Evolutionary conservation across 2,888 invertebrate species (phyloP), one percentile per base, ranked within the genome.

Genomic region (Drosophila demipolita): DNA sequence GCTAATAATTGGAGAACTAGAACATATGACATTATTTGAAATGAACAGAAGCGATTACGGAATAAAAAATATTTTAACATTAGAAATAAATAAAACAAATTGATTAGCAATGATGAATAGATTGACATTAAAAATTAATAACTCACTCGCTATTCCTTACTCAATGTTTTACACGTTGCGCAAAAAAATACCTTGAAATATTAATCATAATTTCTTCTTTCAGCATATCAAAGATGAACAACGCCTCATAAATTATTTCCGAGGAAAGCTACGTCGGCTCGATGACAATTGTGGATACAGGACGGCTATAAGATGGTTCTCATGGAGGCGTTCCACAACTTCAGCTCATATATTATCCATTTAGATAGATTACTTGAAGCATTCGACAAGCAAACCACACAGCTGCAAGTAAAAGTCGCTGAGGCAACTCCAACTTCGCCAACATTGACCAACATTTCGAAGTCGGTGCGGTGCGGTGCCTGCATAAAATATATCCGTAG

Each of bases 401-500:
- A 65, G 60, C 40, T 40, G 17, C 60, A 50, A 40, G 32, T 8
- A 11, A 45, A 61, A 61, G 50, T 63, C 63, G 58, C 77, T 48
- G 52, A 48, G 66, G 54, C 74, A 36, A 59, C 67, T 66, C 66
- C 66, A 68, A 29, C 23, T 45, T 3, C 15, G 23, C 45, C 45
- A 77, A 49, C 62, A 67, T 66, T 78, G 75, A 71, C 78, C 78
- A 78, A 60, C 59, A 59, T 65, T 60, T 60, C 26, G 57, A 23
- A 52, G 70, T 52, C 53, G 49, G 29, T 26, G 26, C 26, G 26
- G 26, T 52, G 61, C 65, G n/a, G n/a, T n/a, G n/a, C n/a, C 65
- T 78, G 78, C 78, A 78, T 78, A 62, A 78, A 78, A 72, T 78
- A 78, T 78, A 60, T 66, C 23, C 54, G 42, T 26, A 49, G 66